Base-by-base conservation (phyloP, 2,888 invertebrate species). In the Ectemnius cavifrons region DNA sequence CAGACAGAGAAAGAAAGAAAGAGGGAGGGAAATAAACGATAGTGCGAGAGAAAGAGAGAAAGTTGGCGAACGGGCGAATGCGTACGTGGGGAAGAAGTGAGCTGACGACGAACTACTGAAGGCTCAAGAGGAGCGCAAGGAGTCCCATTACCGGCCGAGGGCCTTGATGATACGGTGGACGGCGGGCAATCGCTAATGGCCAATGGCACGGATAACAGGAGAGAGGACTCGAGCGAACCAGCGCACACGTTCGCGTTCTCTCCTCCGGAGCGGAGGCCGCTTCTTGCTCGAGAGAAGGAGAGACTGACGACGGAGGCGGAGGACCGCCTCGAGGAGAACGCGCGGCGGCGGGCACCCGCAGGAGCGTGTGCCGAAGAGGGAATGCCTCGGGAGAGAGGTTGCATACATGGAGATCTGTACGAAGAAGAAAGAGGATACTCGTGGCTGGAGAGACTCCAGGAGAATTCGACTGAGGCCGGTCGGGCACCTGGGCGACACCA, bases 401-500 rank as follows among this genome's bases (percentile, higher is more conserved):
- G 72, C 37, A 37, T 37, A 11, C 37, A 37, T 37, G 37, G 8
- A 23, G 23, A 6, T 61, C 62, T 20, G 58, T 13, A 58, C 18
- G n/a, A 72, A 77, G 64, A 63, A 68, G 76, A 80, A 16, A 52
- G 52, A 52, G n/a, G 52, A 52, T 37, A 37, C n/a, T 52, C 52
- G 52, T 14, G 16, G 80, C 74, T 66, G 72, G 75, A 83, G 8
- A 11, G 8, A 8, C 37, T 37, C 37, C 8, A 11, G 74, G 75
- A 59, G 84, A 83, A 81, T 83, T 83, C 74, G 84, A 84, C 81
- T 79, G 75, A 78, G 83, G 79, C 74, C 76, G 84, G 79, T 81
- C 84, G 81, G 77, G 84, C 85, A 87, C 86, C 86, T 85, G 87
- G 84, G 81, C 86, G 86, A 87, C 86, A 87, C 85, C 84, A 81